These are phyloP conservation scores for Bombus soroeensis DNA, from an alignment of 1,140 invertebrate species.

Conservation along the genomic window DNA sequence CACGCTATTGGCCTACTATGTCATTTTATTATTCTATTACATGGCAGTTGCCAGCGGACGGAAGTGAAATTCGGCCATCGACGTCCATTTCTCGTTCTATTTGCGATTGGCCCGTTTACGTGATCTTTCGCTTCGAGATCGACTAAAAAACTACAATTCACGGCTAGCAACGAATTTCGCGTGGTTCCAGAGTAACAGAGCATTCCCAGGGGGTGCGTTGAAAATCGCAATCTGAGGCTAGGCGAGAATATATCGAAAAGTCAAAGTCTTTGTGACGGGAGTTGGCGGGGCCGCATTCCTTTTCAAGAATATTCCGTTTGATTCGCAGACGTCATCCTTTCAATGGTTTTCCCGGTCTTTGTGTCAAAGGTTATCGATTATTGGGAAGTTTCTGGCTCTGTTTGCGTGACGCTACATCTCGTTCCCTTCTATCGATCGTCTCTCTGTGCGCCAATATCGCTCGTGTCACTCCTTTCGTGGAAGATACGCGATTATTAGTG, in stretches of 20 bases:
- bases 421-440: background rate
- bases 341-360: background rate
- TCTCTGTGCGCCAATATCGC: background rate
- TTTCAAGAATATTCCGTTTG: slow-evolving; percentile 29
- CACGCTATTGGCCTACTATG: background rate
- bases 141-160: background rate
- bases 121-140: background rate
- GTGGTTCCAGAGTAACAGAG: background rate
- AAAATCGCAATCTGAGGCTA: background rate
- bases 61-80: slow-evolving; percentile 17
- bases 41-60: background rate
- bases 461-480: too few relatives aligned
- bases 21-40: slow-evolving; percentile 16
- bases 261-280: slow-evolving; percentile 42
- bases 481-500: slow-evolving; percentile 6
- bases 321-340: background rate
- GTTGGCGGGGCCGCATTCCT: background rate
- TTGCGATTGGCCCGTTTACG: background rate
- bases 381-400: slow-evolving; percentile 18
- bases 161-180: background rate
- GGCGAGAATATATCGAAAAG: slow-evolving; percentile 36
- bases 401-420: slow-evolving; percentile 3
- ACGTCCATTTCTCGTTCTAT: background rate
- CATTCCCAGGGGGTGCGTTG: background rate
- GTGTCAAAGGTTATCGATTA: slow-evolving; percentile 49